Evolutionary conservation across 1,140 invertebrate species (phyloP).

Genomic region (Euglossa dilemma): DNA sequence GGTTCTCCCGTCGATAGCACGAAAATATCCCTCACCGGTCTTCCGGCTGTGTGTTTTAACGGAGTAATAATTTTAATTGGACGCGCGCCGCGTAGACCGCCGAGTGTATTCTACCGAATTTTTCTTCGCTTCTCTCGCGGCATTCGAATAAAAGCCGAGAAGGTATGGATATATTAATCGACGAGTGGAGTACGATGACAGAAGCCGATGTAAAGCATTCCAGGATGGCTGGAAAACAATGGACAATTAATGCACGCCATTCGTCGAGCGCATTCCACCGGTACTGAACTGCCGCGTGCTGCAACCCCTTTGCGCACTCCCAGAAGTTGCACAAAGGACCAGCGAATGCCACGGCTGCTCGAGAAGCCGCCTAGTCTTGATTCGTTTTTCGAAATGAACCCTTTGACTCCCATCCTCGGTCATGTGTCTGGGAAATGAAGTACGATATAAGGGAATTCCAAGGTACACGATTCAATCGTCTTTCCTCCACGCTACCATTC

Average conservation of each 20-base stretch:
- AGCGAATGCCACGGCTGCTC: slow-evolving; percentile 28
- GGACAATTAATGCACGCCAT: slow-evolving; percentile 75
- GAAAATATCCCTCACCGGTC: neutral
- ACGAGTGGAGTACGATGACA: slow-evolving; percentile 27
- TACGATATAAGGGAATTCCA: slow-evolving; percentile 5
- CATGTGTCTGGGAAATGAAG: neutral
- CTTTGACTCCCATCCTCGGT: slow-evolving; percentile 32
- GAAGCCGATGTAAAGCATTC: slow-evolving; percentile 45
- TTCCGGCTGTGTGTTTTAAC: too few species aligned
- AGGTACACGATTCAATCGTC: neutral
- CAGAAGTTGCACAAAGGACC: slow-evolving; percentile 61
- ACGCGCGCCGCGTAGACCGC: too few species aligned
- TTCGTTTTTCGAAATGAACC: slow-evolving; percentile 47
- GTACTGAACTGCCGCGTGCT: slow-evolving; percentile 41
- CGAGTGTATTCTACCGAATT: neutral
- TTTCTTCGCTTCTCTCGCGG: neutral
- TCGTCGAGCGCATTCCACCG: slow-evolving; percentile 62
- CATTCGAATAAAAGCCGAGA: neutral
- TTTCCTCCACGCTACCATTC: neutral
- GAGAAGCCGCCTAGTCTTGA: slow-evolving; percentile 3
- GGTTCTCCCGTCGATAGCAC: too few species aligned
- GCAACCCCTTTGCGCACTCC: slow-evolving; percentile 36
- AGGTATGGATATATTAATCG: slow-evolving; percentile 29
- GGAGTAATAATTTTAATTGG: neutral
- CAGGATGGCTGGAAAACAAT: slow-evolving; percentile 69